Evolutionary conservation across 2,888 invertebrate species (phyloP).

Genomic region (Malachius bipustulatus): DNA sequence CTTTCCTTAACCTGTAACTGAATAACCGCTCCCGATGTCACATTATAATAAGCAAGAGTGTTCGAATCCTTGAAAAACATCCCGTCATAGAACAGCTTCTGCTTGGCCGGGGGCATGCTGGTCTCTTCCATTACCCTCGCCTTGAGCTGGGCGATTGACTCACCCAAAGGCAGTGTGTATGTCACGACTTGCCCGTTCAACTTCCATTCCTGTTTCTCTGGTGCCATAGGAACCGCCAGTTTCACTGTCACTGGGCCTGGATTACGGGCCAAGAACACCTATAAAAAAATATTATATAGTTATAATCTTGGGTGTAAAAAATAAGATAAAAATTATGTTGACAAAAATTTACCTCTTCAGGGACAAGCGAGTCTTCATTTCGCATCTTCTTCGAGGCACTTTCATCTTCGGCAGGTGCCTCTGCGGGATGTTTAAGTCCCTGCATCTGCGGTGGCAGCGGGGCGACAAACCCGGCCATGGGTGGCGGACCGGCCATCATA

Average conservation of each 20-base stretch:
- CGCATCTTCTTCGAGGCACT: conserved; percentile 79
- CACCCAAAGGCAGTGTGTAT: conserved; percentile 63
- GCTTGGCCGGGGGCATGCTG: conserved; percentile 93
- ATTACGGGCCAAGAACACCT: conserved; percentile 13
- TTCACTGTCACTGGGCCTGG: conserved; percentile 69
- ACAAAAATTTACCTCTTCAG: conserved; percentile 71
- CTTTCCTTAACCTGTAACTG: conserved; percentile 92
- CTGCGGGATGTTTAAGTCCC: conserved; percentile 39
- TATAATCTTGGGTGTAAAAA: too few relatives aligned
- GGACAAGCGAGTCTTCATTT: conserved; percentile 85
- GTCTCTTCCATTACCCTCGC: conserved; percentile 72
- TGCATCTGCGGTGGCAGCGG: conserved; percentile 30
- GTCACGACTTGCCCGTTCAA: conserved; percentile 80
- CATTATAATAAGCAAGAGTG: conserved; percentile 90
- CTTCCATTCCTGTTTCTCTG: conserved; percentile 92
- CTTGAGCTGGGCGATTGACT: conserved; percentile 78
- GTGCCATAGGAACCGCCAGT: conserved; percentile 69
- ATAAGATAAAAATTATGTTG: too few relatives aligned
- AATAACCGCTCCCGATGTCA: conserved; percentile 70
- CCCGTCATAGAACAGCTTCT: conserved; percentile 92
- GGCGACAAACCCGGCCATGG: conserved; percentile 38
- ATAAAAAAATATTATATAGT: not conserved
- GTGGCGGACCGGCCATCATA: conserved; percentile 43
- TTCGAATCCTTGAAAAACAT: conserved; percentile 97
- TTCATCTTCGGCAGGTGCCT: conserved; percentile 57